Evolutionary conservation across 2,888 invertebrate species (phyloP).

Genomic region (Drosophila stalkeri): DNA sequence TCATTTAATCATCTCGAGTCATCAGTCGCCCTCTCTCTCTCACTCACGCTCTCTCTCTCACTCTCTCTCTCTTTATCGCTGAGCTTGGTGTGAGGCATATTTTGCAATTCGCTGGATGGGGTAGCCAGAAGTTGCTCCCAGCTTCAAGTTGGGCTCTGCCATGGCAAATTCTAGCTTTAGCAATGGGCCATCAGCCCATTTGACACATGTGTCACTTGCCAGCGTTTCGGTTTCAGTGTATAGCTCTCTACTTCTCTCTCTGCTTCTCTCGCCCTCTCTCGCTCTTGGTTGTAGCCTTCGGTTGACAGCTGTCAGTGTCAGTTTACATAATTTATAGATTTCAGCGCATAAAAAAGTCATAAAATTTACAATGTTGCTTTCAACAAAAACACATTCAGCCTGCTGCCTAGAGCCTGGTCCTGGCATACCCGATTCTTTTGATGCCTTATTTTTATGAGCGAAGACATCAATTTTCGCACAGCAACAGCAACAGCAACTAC

Average conservation of each 20-base stretch:
- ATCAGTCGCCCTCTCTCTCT: conserved; percentile 54
- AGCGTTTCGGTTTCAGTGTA: conserved; percentile 55
- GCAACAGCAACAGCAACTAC: conserved; percentile 49
- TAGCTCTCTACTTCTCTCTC: conserved; percentile 2
- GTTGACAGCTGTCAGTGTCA: conserved; percentile 79
- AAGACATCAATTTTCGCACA: conserved; percentile 80
- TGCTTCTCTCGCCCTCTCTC: not conserved
- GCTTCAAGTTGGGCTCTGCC: conserved; percentile 13
- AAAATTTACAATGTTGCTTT: conserved; percentile 81
- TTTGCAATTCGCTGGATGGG: conserved; percentile 5
- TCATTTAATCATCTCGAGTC: conserved; percentile 81
- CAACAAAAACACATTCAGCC: conserved; percentile 71
- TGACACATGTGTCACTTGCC: conserved; percentile 81
- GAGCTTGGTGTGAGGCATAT: conserved; percentile 1
- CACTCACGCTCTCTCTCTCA: not conserved
- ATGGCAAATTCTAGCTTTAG: conserved; percentile 47
- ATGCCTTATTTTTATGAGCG: conserved; percentile 79
- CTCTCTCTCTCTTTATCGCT: conserved; percentile 15
- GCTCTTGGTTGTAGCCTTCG: conserved; percentile 36
- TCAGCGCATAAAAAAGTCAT: conserved; percentile 80
- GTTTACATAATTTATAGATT: conserved; percentile 81
- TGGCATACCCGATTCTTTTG: conserved; percentile 50
- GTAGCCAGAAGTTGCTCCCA: not conserved
- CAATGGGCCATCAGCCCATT: conserved; percentile 67
- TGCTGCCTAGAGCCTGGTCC: conserved; percentile 16